These are phyloP conservation scores for Ectemnius cavifrons DNA, from an alignment of 2,888 invertebrate species.

Conservation along the genomic window DNA sequence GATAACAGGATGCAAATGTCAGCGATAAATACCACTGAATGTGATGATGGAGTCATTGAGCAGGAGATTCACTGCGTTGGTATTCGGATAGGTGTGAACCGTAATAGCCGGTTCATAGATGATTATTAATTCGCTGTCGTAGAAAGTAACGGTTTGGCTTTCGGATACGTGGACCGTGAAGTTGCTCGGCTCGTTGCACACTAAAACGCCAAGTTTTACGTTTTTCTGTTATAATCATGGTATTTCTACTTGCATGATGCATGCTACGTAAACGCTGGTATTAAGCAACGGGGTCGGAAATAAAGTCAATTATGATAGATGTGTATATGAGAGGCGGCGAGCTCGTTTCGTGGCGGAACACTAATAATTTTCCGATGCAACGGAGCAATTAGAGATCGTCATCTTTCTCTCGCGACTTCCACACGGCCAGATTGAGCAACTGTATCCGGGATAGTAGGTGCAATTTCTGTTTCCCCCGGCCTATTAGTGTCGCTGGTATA, in stretches of 20 bases:
- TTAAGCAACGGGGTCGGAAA: neutral
- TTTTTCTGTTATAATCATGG: neutral
- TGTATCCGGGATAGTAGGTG: constrained; percentile 13
- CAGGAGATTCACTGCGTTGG: constrained; percentile 41
- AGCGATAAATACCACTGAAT: constrained; percentile 45
- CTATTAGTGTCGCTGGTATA: constrained; percentile 2
- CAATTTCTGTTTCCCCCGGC: constrained; percentile 22
- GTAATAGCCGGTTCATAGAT: constrained; percentile 17
- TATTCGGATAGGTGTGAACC: constrained; percentile 35
- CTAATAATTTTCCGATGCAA: constrained; percentile 11
- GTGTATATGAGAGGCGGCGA: neutral
- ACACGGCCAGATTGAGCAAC: constrained; percentile 21
- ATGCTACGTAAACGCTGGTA: neutral
- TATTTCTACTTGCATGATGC: constrained; percentile 15
- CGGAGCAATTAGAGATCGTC: constrained; percentile 22
- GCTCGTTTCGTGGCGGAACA: constrained; percentile 3
- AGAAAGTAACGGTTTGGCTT: constrained; percentile 28
- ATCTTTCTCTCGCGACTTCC: constrained; percentile 10
- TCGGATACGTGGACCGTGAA: constrained; percentile 42
- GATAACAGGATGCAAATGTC: neutral
- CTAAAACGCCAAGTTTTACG: constrained; percentile 23
- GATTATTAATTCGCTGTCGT: constrained; percentile 42
- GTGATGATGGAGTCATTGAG: constrained; percentile 40
- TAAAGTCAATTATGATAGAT: neutral
- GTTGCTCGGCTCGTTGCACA: constrained; percentile 32